phyloP scores from a whole-genome alignment of 1,140 invertebrate species.

The Drosophila subobscura region DNA sequence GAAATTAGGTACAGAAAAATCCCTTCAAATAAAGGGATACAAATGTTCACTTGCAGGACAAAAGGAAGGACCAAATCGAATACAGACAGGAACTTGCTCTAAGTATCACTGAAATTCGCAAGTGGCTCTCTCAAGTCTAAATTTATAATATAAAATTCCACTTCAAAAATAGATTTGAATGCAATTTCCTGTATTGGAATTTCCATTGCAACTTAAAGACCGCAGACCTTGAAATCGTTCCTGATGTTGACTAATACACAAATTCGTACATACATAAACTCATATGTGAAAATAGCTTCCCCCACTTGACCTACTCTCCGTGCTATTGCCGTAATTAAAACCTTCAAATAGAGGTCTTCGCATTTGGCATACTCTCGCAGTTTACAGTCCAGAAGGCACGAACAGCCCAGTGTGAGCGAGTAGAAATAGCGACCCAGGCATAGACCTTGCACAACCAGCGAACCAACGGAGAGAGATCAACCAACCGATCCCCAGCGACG shows the following conservation, averaged over 20 bases:
- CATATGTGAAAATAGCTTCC: conserved; percentile 15
- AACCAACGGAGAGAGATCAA: conserved; percentile 52
- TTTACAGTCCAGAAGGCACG: conserved; percentile 80
- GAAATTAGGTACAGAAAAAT: no score
- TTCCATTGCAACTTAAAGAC: background rate
- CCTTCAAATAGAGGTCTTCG: conserved; percentile 57
- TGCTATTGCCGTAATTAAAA: conserved; percentile 72
- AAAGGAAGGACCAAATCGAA: no score
- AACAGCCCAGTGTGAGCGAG: conserved; percentile 31
- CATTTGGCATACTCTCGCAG: conserved; percentile 25
- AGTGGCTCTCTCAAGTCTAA: no score
- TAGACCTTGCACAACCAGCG: conserved; percentile 66
- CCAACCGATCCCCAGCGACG: conserved; percentile 59
- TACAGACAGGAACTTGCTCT: no score
- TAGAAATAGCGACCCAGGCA: conserved; percentile 36
- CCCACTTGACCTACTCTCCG: conserved; percentile 65
- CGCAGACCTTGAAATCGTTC: conserved; percentile 29
- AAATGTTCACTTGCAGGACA: no score
- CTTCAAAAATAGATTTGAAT: background rate
- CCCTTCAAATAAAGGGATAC: no score
- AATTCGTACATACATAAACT: conserved; percentile 24
- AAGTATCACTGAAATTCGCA: no score
- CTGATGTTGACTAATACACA: conserved; percentile 40
- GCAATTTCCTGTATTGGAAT: background rate
- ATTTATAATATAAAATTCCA: no score